Evolutionary conservation across 2,888 invertebrate genomes (phyloP).

Genomic region (Cantharis nigra): DNA sequence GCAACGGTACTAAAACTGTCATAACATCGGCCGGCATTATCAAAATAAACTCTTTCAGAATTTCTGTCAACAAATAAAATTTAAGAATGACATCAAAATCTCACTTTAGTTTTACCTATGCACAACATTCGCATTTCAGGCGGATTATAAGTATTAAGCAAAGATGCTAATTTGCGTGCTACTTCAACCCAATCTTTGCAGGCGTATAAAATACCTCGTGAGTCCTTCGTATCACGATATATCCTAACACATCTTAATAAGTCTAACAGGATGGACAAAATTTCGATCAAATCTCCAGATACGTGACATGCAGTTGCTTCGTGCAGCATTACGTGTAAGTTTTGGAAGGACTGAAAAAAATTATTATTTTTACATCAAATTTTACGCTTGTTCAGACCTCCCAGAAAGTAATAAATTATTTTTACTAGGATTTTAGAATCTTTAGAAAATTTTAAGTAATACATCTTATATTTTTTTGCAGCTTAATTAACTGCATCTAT

Average conservation of each 20-base stretch:
- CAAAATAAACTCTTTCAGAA: conserved; percentile 78
- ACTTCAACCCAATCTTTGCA: conserved; percentile 90
- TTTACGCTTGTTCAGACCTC: neutral
- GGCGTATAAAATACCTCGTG: conserved; percentile 66
- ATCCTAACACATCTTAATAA: conserved; percentile 73
- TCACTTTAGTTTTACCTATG: conserved; percentile 60
- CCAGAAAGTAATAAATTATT: neutral
- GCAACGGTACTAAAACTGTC: conserved; percentile 80
- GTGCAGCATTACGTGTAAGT: conserved; percentile 90
- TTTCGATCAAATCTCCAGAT: conserved; percentile 80
- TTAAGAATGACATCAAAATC: neutral
- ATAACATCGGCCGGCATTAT: conserved; percentile 80
- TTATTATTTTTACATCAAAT: conserved; percentile 43
- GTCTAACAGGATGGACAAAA: conserved; percentile 77
- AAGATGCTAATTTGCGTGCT: conserved; percentile 81
- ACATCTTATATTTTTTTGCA: too few species aligned
- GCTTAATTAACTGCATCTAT: too few species aligned
- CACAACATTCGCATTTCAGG: conserved; percentile 80
- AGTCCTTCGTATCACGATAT: conserved; percentile 69
- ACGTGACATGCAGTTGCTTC: conserved; percentile 91
- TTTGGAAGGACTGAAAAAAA: conserved; percentile 78
- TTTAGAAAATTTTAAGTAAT: neutral
- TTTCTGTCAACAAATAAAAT: conserved; percentile 57
- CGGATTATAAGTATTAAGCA: conserved; percentile 88
- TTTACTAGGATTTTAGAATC: neutral